These are phyloP conservation scores for Eumerus sabulonum DNA, from an alignment of 2,888 invertebrate species.

Conservation along the genomic window DNA sequence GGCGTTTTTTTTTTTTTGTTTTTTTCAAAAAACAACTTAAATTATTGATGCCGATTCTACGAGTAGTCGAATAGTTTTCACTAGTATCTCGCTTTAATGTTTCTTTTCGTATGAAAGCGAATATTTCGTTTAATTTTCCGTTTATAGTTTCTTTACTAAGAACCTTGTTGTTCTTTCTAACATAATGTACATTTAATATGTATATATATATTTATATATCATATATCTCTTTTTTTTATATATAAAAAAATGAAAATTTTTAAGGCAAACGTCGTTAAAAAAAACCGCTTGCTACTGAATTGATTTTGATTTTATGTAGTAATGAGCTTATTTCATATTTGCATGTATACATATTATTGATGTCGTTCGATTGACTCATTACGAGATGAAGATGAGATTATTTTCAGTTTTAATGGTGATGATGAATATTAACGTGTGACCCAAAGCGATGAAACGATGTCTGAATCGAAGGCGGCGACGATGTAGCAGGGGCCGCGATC, in stretches of 20 bases:
- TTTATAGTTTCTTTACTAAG: conserved; percentile 67
- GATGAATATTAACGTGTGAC: conserved; percentile 49
- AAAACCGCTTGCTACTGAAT: conserved; percentile 64
- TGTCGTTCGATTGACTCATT: conserved; percentile 68
- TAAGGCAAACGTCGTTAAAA: conserved; percentile 61
- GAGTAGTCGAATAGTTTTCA: too few relatives aligned
- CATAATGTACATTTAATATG: conserved; percentile 64
- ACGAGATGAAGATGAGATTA: conserved; percentile 56
- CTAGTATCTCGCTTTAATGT: conserved; percentile 10
- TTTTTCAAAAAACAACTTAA: too few relatives aligned
- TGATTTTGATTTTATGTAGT: conserved; percentile 68
- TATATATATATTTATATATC: conserved; percentile 49
- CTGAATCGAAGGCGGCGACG: conserved; percentile 41
- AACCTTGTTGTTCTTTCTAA: conserved; percentile 61
- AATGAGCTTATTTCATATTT: conserved; percentile 41
- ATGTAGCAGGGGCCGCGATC: conserved; percentile 44
- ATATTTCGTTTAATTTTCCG: conserved; percentile 64
- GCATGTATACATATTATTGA: conserved; percentile 66
- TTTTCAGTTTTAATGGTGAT: conserved; percentile 37
- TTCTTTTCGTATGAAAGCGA: conserved; percentile 41
- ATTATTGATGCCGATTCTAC: too few relatives aligned
- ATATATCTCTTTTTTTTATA: conserved; percentile 22
- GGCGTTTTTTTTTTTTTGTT: too few relatives aligned
- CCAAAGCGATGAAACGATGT: conserved; percentile 61
- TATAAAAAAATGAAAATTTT: conserved; percentile 67